Base-by-base conservation (phyloP, 2,797 vertebrate genomes). In the Hybognathus amarus region DNA sequence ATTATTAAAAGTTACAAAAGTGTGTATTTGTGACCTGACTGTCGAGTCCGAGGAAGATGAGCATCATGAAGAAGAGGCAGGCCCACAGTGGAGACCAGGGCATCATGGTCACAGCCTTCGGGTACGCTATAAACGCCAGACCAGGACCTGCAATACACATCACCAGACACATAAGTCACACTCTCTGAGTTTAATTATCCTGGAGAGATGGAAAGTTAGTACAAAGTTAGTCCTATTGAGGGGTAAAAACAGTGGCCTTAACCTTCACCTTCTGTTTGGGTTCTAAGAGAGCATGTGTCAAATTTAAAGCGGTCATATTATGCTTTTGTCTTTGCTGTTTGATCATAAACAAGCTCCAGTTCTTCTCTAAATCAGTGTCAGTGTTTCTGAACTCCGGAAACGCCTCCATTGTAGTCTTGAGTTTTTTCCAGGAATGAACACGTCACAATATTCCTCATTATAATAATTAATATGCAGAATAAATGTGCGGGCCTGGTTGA, bases 51-150 rank as follows among this genome's bases (percentile, higher is more conserved):
- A 99, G 96, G 91, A 99, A 99, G 91, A 99, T 99, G 71, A 99
- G 97, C 98, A 99, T 99, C 97, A 98, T 96, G 91, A 99, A 99
- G 94, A 99, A 99, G 81, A 99, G 94, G 82, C 95, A 93, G 47
- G 98, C 98, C 98, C 98, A 99, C 70, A 99, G 90, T 0, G 98
- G 98, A 87, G 98, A 96, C 83, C 98, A 94, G 70, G 98, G 98
- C 97, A 99, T 99, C 98, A 99, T 99, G 36, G 97, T 99, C 47
- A 99, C 98, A 36, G 98, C 98, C 91, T 99, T 99, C 77, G 98
- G 98, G 87, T 99, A 99, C 0, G 98, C 98, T 67, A 99, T 99
- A 85, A 99, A 99, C 56, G 98, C 98, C 82, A 99, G 94, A 54
- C 98, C 98, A 4, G 98, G 97, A 88, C 97, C 97, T 98, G 91